These are phyloP conservation scores for Pseudochirops corinnae DNA, from an alignment of 2,797 vertebrate species.

Conservation along the genomic window DNA sequence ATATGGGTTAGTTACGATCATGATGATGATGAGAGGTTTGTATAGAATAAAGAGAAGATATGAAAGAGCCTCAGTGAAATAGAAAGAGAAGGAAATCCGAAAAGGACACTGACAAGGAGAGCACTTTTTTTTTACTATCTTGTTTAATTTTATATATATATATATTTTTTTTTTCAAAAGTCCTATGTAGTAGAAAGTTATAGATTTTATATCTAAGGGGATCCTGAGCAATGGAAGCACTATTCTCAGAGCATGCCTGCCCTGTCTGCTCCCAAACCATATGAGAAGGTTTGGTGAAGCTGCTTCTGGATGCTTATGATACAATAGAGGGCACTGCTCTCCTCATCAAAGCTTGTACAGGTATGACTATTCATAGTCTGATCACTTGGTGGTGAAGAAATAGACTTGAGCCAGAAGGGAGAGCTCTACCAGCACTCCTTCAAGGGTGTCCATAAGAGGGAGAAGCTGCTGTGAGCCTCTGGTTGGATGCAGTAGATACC, in stretches of 20 bases:
- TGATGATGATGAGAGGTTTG: not conserved
- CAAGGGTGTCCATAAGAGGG: not conserved
- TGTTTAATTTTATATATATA: too few species aligned
- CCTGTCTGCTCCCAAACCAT: not conserved
- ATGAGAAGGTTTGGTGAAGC: not conserved
- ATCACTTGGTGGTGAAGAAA: not conserved
- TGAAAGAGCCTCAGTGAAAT: not conserved
- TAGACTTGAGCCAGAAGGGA: not conserved
- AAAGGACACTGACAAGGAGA: not conserved
- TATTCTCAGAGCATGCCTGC: not conserved
- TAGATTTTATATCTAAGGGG: not conserved
- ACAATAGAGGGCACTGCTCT: not conserved
- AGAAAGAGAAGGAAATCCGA: not conserved
- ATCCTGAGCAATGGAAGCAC: not conserved
- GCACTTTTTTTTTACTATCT: too few species aligned
- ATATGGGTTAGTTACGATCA: too few species aligned
- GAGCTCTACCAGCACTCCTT: not conserved
- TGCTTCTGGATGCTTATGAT: not conserved
- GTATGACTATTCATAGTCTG: not conserved
- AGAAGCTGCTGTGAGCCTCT: not conserved
- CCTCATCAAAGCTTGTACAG: not conserved
- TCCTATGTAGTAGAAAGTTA: not conserved
- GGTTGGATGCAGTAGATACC: not conserved
- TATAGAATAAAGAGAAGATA: not conserved
- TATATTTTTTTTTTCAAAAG: too few species aligned